Evolutionary conservation across 2,888 invertebrate species (phyloP), one percentile per base, ranked within the genome.

Genomic region (Hydroisotoma schaefferi): DNA sequence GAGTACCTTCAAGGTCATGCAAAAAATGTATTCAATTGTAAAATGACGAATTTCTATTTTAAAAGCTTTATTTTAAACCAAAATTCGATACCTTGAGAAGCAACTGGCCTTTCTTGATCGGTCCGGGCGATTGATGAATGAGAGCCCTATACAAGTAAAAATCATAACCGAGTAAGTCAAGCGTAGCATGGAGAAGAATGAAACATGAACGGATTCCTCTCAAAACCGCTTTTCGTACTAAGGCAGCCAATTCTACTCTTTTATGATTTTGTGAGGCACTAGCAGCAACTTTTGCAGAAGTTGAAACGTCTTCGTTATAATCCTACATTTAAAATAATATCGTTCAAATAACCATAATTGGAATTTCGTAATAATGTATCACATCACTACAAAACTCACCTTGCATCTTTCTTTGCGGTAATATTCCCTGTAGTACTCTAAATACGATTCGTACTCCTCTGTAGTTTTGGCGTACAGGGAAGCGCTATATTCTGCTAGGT

Each of bases 401-500:
- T 46, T 22, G 5, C 25, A 25, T 4, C 3, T 15, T 46, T 46
- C 6, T 23, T 46, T 46, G 25, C 46, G 46, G 73, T 87, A 88
- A 76, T 88, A 90, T 52, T 86, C 83, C 2, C 85, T 83, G 64
- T 88, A 86, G 76, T 87, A 87, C 74, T 85, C 82, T 22, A 85
- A 78, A 74, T 86, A 87, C 57, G 85, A 83, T 15, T 84, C 81
- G 68, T 86, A 85, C 75, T 88, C 87, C 4, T 82, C 82, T 0
- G 85, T 80, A 47, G 83, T 86, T 70, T 84, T 85, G 0, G 88
- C 87, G 74, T 88, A 88, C 71, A 87, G 74, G 55, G 84, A 82
- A 6, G 88, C 87, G 73, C 87, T 86, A 74, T 87, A 88, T 73
- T 88, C 87, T 0, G 88, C 87, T 65, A 88, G 78, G 68, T 84